Conservation (phyloP, 2,797 vertebrate genomes). For the Xerus rutilus region DNA sequence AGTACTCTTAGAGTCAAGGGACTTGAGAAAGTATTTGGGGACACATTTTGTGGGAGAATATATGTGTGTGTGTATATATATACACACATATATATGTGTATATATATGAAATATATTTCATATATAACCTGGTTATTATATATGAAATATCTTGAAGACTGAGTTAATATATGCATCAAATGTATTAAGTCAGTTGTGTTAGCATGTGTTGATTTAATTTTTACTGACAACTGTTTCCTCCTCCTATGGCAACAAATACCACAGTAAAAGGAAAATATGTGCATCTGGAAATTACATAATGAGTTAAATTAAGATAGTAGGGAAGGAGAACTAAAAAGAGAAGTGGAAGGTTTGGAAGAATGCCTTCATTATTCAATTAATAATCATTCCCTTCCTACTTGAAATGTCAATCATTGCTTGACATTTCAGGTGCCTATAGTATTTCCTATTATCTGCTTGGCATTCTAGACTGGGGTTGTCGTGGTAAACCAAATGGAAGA, state of each 20-base stretch:
- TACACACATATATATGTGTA: no score
- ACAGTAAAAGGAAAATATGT: constrained; percentile 28
- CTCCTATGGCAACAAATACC: background rate
- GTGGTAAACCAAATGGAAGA: background rate
- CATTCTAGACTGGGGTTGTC: background rate
- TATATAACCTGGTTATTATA: no score
- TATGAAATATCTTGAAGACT: constrained; percentile 46
- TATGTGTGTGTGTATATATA: no score
- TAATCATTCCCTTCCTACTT: constrained; percentile 9
- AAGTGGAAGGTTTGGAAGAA: background rate
- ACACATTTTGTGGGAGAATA: background rate
- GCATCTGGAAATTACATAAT: background rate
- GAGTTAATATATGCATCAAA: background rate
- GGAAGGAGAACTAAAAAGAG: background rate
- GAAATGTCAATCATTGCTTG: background rate
- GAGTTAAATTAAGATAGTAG: constrained; percentile 32
- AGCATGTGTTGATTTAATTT: background rate
- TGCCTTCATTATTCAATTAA: constrained; percentile 40
- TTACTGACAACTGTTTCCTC: background rate
- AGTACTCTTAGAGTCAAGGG: constrained; percentile 1
- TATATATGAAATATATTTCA: no score
- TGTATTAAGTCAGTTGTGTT: constrained; percentile 31
- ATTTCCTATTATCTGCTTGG: background rate
- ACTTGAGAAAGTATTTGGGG: constrained; percentile 26
- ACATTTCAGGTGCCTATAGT: background rate